Base-by-base conservation (phyloP, 2,113 vertebrate species). In the Elachura formosa region DNA sequence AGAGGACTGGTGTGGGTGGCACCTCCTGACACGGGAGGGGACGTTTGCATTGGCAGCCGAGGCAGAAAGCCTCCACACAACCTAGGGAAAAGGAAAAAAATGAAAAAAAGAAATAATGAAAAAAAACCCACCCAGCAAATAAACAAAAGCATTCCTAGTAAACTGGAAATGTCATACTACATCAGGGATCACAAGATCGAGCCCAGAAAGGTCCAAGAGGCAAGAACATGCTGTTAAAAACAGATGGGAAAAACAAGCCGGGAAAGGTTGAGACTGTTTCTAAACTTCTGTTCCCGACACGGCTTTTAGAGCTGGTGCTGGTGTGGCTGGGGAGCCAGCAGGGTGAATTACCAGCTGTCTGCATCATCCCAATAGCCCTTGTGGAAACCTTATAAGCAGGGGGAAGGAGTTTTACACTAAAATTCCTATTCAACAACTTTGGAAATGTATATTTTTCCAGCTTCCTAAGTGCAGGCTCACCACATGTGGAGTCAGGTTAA, bases 111-210 rank as follows among this genome's bases (percentile, higher is more conserved):
- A 41, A 58, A 62, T 40, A n/a, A n/a, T n/a, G n/a, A 33, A 40
- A 43, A 43, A 49, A 49, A 41, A 4, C 2, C 51, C 86, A 90
- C 31, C 64, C 84, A 90, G 73, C 64, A 90, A 85, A 95, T 90
- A 96, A 96, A 96, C 92, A 96, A 93, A 93, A 95, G 91, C 89
- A 79, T 96, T 96, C 93, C 93, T 95, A 93, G 88, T 96, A 96
- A 95, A 80, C 78, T 94, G 85, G 75, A 95, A 94, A 96, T 90
- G 94, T 96, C 93, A 95, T 94, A 59, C 82, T 88, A 67, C 90
- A 96, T 89, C 93, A 96, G 90, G 85, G 90, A 96, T 96, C 95
- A 96, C 85, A 94, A 96, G 94, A 96, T 51, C 1, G 23, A 90
- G 91, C 59, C 82, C 89, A 95, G 94, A 93, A 80, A 93, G 94